phyloP scores from a whole-genome alignment of 2,113 vertebrate species.

The Dolichallabes microphthalmus region DNA sequence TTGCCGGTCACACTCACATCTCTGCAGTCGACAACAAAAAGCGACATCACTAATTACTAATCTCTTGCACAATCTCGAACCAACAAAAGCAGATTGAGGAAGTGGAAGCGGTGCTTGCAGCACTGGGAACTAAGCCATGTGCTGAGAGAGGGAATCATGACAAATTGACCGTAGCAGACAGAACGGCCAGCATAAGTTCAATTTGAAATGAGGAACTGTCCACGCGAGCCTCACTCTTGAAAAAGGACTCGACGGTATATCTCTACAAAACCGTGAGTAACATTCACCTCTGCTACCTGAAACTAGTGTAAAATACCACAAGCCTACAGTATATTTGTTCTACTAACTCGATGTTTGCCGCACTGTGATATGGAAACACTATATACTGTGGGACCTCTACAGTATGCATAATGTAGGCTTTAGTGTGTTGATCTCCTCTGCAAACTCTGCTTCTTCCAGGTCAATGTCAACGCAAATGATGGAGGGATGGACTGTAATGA shows the following conservation, averaged over 20 bases:
- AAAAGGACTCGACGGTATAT: background rate
- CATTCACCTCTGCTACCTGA: constrained; percentile 9
- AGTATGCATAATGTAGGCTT: background rate
- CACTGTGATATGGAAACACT: background rate
- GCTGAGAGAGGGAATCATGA: background rate
- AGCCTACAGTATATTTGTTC: background rate
- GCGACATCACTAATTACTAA: no score
- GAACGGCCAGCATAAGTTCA: background rate
- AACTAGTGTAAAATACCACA: constrained; percentile 10
- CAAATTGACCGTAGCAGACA: background rate
- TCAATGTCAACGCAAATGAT: constrained; percentile 40
- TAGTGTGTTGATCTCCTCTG: background rate
- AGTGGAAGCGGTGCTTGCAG: background rate
- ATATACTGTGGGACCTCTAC: background rate
- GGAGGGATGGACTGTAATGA: constrained; percentile 19
- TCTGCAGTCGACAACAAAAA: no score
- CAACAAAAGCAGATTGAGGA: background rate
- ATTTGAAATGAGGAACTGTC: background rate
- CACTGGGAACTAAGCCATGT: background rate
- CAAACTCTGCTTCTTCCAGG: constrained; percentile 28
- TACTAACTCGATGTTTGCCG: background rate
- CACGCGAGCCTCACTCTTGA: background rate
- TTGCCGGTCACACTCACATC: no score
- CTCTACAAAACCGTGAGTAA: background rate
- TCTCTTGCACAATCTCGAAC: background rate